Conservation (phyloP, 2,888 invertebrate species). For the Diaperis boleti region DNA sequence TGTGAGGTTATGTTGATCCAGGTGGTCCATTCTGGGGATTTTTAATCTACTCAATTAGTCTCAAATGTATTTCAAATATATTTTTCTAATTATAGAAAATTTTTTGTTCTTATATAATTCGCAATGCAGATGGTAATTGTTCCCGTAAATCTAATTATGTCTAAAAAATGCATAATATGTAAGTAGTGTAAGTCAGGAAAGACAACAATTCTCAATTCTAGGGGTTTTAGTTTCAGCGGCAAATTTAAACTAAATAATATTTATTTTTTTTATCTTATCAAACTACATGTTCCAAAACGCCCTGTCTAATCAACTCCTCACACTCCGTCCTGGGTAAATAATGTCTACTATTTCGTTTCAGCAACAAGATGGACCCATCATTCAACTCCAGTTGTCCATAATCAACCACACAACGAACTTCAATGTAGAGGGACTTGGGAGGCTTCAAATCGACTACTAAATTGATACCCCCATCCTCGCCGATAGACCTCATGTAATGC, state of each 20-base stretch:
- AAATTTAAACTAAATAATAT: background rate
- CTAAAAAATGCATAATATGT: no score
- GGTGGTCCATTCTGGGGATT: background rate
- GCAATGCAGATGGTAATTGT: no score
- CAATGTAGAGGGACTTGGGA: constrained; percentile 91
- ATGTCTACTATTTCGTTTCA: constrained; percentile 93
- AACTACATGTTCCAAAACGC: constrained; percentile 83
- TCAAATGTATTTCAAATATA: no score
- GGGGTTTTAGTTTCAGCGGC: background rate
- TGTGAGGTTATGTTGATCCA: constrained; percentile 18
- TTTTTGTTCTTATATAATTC: no score
- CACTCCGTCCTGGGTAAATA: constrained; percentile 89
- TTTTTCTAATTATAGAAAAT: no score
- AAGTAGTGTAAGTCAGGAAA: no score
- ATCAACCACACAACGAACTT: constrained; percentile 90
- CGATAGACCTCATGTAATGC: constrained; percentile 90
- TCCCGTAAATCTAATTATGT: no score
- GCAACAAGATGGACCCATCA: constrained; percentile 89
- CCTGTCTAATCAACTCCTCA: constrained; percentile 91
- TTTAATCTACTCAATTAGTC: no score
- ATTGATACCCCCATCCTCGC: constrained; percentile 85
- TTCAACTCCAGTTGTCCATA: constrained; percentile 95
- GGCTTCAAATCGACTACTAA: constrained; percentile 89
- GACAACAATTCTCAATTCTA: no score
- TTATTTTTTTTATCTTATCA: no score